Conservation (phyloP, 2,113 vertebrate species). For the Trachemys scripta region DNA sequence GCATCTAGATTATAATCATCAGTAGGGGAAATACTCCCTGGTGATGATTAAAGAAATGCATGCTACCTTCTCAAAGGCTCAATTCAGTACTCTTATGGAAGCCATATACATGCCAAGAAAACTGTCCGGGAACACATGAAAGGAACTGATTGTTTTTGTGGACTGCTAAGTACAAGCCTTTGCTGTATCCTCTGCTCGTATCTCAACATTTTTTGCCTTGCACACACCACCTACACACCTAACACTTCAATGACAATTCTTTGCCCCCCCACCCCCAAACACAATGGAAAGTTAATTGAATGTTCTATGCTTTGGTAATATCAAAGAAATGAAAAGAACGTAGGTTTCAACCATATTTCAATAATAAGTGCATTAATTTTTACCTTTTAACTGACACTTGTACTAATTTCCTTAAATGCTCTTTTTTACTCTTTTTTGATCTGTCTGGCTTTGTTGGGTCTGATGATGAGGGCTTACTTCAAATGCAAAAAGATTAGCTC, state of each 20-base stretch:
- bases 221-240: conserved; percentile 68
- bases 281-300: conserved; percentile 88
- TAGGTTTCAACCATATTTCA: conserved; percentile 86
- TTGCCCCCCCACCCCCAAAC: conserved; percentile 72
- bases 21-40: conserved; percentile 28
- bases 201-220: conserved; percentile 44
- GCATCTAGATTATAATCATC: conserved; percentile 38
- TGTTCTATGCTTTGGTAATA: conserved; percentile 85
- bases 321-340: conserved; percentile 86
- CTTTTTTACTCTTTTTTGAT: conserved; percentile 84
- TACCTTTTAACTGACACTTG: conserved; percentile 89
- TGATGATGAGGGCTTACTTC: conserved; percentile 85
- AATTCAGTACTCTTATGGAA: conserved; percentile 3
- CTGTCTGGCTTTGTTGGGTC: conserved; percentile 86
- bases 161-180: not conserved
- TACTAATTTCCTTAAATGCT: conserved; percentile 88
- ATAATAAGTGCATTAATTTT: conserved; percentile 87
- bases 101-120: not conserved
- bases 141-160: not conserved
- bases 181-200: conserved; percentile 3
- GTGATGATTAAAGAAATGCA: conserved; percentile 10
- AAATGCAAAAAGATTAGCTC: conserved; percentile 87
- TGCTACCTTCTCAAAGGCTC: conserved; percentile 27
- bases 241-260: conserved; percentile 73
- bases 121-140: not conserved